Conservation (phyloP, 2,113 vertebrate genomes). For the Microtus ochrogaster region DNA sequence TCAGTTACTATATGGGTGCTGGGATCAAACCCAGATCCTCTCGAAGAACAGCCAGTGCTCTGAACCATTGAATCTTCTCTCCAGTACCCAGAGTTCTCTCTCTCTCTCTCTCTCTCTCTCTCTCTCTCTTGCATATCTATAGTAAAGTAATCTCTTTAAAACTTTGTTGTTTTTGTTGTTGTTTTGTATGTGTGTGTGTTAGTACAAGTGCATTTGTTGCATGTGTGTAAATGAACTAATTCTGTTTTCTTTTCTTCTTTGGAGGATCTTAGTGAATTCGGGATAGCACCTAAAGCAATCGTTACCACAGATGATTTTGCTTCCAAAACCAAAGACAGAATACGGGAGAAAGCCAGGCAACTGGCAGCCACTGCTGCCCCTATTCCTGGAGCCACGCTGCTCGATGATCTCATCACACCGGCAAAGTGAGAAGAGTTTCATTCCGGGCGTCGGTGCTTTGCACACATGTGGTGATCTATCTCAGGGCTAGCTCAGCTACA, state of each 20-base stretch:
- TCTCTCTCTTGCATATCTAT: background rate
- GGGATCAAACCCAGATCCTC: background rate
- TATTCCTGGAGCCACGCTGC: conserved; percentile 93
- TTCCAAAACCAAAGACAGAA: conserved; percentile 89
- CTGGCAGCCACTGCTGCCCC: conserved; percentile 88
- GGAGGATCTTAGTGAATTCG: conserved; percentile 96
- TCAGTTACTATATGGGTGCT: background rate
- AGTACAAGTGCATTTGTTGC: background rate
- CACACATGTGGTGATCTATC: background rate
- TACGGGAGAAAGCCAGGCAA: conserved; percentile 91
- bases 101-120: background rate
- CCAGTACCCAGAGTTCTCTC: background rate
- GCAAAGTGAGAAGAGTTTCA: conserved; percentile 88
- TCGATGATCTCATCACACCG: conserved; percentile 93
- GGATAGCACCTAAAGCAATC: conserved; percentile 95
- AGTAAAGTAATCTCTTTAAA: background rate
- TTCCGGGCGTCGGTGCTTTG: background rate
- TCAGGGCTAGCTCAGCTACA: background rate
- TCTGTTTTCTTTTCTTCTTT: conserved; percentile 58
- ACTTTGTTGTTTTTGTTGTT: background rate
- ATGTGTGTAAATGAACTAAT: background rate
- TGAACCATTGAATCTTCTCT: background rate
- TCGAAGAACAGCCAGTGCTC: background rate
- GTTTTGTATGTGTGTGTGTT: background rate
- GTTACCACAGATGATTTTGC: conserved; percentile 93